Evolutionary conservation across 2,797 vertebrate genomes (phyloP), one percentile per base, ranked within the genome.

Genomic region (Coilia nasus): DNA sequence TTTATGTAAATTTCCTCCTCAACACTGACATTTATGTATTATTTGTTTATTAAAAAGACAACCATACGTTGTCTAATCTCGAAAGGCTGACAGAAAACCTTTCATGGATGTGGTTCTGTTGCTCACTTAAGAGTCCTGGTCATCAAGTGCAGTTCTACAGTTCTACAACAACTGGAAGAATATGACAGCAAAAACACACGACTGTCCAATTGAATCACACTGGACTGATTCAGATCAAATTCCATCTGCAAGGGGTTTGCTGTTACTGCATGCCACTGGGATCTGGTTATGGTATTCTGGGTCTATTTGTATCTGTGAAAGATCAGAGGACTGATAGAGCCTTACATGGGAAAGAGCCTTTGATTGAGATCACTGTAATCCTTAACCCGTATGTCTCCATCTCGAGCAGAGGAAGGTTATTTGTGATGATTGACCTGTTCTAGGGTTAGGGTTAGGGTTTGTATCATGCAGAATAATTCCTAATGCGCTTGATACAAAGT

Each of bases 341-440:
- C 60, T 25, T 25, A 64, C 60, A 64, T 64, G 62, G 62, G 23
- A 64, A 64, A 64, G 23, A 64, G 23, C 23, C 12, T 28, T 28
- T 64, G 62, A 25, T 28, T 64, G n/a, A 12, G 62, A 64, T 64
- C 62, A 28, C 62, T 64, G 7, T 64, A 64, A 64, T 28, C 62
- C 28, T 11, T 25, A 28, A 64, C 28, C 23, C 62, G 28, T 14
- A 64, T 64, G 62, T 2, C 25, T 10, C 23, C 10, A 12, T 64
- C 12, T 11, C 23, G n/a, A 75, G 60, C 15, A 41, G 83, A 50
- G 71, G 78, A 83, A 11, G 83, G 83, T 87, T 82, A 82, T 87
- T 81, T 87, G 50, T 78, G 62, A 56, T n/a, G n/a, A n/a, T n/a
- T n/a, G n/a, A n/a, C n/a, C n/a, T n/a, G n/a, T n/a, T n/a, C n/a